Conservation (phyloP, 2,113 vertebrate species). For the Menidia beryllina region DNA sequence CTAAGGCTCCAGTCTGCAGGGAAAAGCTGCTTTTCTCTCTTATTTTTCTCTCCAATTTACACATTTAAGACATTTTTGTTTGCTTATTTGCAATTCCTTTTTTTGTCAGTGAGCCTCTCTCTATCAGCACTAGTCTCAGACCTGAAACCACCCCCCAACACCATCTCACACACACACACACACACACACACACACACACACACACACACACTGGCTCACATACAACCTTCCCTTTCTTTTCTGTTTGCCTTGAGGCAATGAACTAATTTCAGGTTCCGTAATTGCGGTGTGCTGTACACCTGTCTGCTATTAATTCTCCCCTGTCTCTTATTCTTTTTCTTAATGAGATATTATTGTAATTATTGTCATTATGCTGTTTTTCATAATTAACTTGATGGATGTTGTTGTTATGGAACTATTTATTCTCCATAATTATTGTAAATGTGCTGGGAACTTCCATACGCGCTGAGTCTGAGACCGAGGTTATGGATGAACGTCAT, state of each 20-base stretch:
- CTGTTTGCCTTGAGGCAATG: constrained; percentile 91
- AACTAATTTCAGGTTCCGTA: constrained; percentile 99
- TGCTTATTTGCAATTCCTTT: constrained; percentile 96
- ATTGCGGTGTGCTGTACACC: constrained; percentile 99
- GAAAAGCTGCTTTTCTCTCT: constrained; percentile 94
- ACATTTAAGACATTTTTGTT: constrained; percentile 99
- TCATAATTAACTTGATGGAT: constrained; percentile 84
- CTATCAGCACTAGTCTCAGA: constrained; percentile 56
- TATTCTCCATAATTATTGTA: constrained; percentile 73
- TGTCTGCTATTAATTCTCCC: constrained; percentile 94
- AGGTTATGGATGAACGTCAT: constrained; percentile 31
- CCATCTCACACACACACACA: constrained; percentile 11
- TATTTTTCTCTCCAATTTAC: constrained; percentile 98
- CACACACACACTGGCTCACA: constrained; percentile 29
- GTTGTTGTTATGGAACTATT: constrained; percentile 76
- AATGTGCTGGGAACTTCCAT: constrained; percentile 51
- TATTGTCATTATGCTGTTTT: constrained; percentile 85
- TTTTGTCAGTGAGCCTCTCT: constrained; percentile 66
- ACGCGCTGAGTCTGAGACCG: constrained; percentile 70
- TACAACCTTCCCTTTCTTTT: constrained; percentile 61
- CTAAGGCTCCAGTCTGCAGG: constrained; percentile 90
- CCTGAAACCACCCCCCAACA: constrained; percentile 42
- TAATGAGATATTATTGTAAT: constrained; percentile 88
- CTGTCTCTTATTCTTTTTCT: constrained; percentile 86
- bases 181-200: constrained; percentile 38